These are phyloP conservation scores for Chloroclystis v-ata DNA, from an alignment of 2,888 invertebrate species.

Conservation along the genomic window DNA sequence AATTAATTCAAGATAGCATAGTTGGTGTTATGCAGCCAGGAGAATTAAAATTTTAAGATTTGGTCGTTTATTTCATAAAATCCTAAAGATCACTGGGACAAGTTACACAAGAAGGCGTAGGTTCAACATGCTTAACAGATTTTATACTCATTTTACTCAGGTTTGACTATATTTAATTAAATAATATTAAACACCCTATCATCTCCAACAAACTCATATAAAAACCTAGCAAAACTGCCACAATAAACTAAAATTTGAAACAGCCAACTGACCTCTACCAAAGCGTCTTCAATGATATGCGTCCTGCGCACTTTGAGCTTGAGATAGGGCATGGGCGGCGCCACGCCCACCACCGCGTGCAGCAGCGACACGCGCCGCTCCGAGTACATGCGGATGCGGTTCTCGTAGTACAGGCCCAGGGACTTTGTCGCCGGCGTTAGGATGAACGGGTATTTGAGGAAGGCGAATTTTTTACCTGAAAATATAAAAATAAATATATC, in stretches of 20 bases:
- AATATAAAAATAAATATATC: too few species aligned
- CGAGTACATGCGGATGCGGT: constrained; percentile 95
- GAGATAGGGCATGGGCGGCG: constrained; percentile 90
- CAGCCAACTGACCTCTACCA: constrained; percentile 84
- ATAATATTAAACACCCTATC: too few species aligned
- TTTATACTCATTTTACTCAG: too few species aligned
- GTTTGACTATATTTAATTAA: too few species aligned
- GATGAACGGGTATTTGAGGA: constrained; percentile 94
- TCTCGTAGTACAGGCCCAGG: constrained; percentile 94
- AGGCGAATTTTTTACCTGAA: constrained; percentile 85
- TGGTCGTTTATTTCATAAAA: too few species aligned
- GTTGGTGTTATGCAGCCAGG: too few species aligned
- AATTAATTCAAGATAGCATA: too few species aligned
- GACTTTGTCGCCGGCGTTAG: constrained; percentile 95
- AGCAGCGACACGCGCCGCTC: constrained; percentile 92
- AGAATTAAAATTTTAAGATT: too few species aligned
- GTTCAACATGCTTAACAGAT: too few species aligned
- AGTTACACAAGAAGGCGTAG: too few species aligned
- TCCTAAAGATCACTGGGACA: too few species aligned
- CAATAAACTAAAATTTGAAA: neutral
- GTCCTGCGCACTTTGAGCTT: constrained; percentile 89
- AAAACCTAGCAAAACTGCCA: neutral
- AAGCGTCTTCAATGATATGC: constrained; percentile 93
- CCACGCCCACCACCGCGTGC: constrained; percentile 89
- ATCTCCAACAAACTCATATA: too few species aligned